Evolutionary conservation across 1,140 invertebrate genomes (phyloP).

Genomic region (Asbolus verrucosus): DNA sequence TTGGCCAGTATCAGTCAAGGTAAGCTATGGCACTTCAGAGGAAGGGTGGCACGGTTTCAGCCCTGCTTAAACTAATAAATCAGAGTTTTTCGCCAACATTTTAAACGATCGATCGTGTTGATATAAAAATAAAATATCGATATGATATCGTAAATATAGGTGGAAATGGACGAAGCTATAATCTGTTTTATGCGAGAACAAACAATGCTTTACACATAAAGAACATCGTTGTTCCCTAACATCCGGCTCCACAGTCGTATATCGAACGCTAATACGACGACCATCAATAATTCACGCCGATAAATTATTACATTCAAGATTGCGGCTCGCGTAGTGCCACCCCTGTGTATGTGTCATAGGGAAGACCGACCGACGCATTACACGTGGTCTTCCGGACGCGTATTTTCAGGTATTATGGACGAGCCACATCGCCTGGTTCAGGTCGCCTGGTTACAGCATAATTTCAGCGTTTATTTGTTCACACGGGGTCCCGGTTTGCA

Average conservation of each 20-base stretch:
- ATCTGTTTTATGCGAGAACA: conserved; percentile 48
- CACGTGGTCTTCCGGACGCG: conserved; percentile 4
- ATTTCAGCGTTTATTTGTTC: background rate
- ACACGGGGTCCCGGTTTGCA: background rate
- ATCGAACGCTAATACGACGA: conserved; percentile 41
- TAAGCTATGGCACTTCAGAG: too few relatives aligned
- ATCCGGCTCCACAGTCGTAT: conserved; percentile 31
- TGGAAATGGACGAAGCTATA: conserved; percentile 36
- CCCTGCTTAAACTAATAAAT: too few relatives aligned
- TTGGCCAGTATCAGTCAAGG: too few relatives aligned
- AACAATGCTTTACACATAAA: conserved; percentile 50
- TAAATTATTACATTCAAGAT: conserved; percentile 48
- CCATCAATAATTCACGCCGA: conserved; percentile 48
- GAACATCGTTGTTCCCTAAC: conserved; percentile 40
- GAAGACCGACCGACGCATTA: conserved; percentile 8
- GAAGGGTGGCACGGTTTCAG: too few relatives aligned
- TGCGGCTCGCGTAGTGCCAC: conserved; percentile 37
- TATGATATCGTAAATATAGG: conserved; percentile 42
- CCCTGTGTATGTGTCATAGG: background rate
- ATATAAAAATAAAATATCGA: conserved; percentile 43
- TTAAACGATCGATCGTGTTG: too few relatives aligned
- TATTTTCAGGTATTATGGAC: conserved; percentile 5
- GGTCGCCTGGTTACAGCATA: background rate
- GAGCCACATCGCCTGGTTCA: background rate
- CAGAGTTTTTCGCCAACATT: too few relatives aligned